Percentiles rank a stretch among this genome's conserved stretches.
Conservation (phyloP, 2,113 vertebrate genomes). For the Gasterosteus nipponicus region DNA sequence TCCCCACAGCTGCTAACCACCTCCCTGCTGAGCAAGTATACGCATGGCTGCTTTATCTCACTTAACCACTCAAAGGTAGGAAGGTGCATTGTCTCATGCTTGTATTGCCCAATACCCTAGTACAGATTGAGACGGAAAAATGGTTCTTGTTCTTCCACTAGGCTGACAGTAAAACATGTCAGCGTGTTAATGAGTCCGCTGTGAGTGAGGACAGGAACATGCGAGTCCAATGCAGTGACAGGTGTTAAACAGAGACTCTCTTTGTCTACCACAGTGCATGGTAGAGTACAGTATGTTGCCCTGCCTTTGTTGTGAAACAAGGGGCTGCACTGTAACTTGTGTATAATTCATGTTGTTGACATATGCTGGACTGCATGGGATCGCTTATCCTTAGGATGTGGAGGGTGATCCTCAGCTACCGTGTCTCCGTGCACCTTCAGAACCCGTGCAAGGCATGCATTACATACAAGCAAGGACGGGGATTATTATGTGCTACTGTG, state of each 20-base stretch:
- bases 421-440: slow-evolving; percentile 5
- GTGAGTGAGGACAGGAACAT: slow-evolving; percentile 85
- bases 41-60: not conserved
- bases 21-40: slow-evolving; percentile 23
- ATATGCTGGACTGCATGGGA: slow-evolving; percentile 36
- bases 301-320: slow-evolving; percentile 85
- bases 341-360: slow-evolving; percentile 45
- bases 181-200: slow-evolving; percentile 84
- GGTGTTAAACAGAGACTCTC: slow-evolving; percentile 86
- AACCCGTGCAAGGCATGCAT: not conserved
- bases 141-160: slow-evolving; percentile 46
- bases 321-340: slow-evolving; percentile 74
- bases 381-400: slow-evolving; percentile 42
- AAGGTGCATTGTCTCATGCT: not conserved
- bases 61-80: not conserved
- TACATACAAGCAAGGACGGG: not conserved
- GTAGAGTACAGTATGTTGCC: slow-evolving; percentile 75
- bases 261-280: slow-evolving; percentile 79
- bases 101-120: not conserved
- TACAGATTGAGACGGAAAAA: not conserved
- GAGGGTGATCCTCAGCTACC: slow-evolving; percentile 32
- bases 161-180: slow-evolving; percentile 48
- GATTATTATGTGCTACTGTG: not conserved
- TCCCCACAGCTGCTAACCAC: slow-evolving; percentile 15
- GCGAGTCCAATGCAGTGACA: slow-evolving; percentile 84